Evolutionary conservation across 2,797 vertebrate species (phyloP).

Genomic region (Melopsittacus undulatus): DNA sequence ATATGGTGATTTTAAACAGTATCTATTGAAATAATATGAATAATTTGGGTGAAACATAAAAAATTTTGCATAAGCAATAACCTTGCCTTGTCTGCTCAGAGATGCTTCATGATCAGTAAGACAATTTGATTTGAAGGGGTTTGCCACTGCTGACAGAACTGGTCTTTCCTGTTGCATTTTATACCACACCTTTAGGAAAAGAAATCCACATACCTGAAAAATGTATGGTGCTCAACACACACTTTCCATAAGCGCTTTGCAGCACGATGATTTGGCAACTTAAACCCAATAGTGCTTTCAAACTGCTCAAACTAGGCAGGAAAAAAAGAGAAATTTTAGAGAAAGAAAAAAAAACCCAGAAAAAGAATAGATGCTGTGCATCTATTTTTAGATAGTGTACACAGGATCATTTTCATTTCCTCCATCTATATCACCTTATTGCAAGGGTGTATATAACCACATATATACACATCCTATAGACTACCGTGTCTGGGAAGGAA

Average conservation of each 20-base stretch:
- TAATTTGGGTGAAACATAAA: not conserved
- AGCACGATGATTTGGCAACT: constrained; percentile 94
- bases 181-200: constrained; percentile 12
- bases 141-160: not conserved
- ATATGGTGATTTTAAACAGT: not conserved
- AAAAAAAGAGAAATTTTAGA: not conserved
- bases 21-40: not conserved
- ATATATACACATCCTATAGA: not conserved
- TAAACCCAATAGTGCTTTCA: constrained; percentile 99
- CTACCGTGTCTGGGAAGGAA: not conserved
- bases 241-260: constrained; percentile 99
- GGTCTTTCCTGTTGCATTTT: not conserved
- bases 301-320: constrained; percentile 93
- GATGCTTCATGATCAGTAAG: not conserved
- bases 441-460: not conserved
- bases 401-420: not conserved
- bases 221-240: constrained; percentile 97
- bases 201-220: constrained; percentile 88
- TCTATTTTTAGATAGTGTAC: not conserved
- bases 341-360: not conserved
- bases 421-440: not conserved
- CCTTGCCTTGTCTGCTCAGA: not conserved
- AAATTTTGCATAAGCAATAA: not conserved
- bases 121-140: not conserved
- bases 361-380: not conserved